Evolutionary conservation across 1,140 invertebrate species (phyloP).

Genomic region (Homarus americanus): DNA sequence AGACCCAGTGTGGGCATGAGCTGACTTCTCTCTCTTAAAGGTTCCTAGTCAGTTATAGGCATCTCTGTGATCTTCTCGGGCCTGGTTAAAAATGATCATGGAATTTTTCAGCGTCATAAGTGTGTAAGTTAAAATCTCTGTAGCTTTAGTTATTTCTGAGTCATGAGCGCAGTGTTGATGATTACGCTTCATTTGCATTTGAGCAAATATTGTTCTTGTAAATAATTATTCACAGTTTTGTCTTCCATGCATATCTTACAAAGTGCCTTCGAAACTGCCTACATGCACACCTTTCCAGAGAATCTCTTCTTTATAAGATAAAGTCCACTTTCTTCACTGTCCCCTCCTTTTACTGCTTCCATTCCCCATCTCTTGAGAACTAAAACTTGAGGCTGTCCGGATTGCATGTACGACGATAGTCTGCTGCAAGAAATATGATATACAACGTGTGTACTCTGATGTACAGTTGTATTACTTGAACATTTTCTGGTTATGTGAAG

Average conservation of each 20-base stretch:
- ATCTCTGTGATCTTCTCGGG: conserved; percentile 48
- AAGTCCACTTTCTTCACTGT: neutral
- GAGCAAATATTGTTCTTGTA: conserved; percentile 48
- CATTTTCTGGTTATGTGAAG: conserved; percentile 39
- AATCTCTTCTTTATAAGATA: neutral
- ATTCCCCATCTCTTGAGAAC: neutral
- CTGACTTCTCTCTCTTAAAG: conserved; percentile 14
- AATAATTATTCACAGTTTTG: conserved; percentile 54
- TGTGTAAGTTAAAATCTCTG: conserved; percentile 1
- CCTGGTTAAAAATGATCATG: conserved; percentile 42
- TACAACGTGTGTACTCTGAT: neutral
- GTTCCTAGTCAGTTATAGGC: conserved; percentile 28
- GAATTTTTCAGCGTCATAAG: neutral
- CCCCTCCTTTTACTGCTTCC: conserved; percentile 1
- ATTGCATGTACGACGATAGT: conserved; percentile 44
- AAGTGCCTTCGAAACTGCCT: conserved; percentile 58
- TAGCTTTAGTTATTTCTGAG: conserved; percentile 36
- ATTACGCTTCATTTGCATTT: conserved; percentile 29
- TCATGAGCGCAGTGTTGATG: conserved; percentile 35
- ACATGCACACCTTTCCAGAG: neutral
- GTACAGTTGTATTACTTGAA: conserved; percentile 2
- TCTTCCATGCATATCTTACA: conserved; percentile 62
- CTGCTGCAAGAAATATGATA: conserved; percentile 20
- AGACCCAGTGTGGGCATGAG: conserved; percentile 9
- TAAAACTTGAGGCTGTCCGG: conserved; percentile 26